A percentile compares a stretch with the other conserved stretches of the same genome.
These are phyloP conservation scores for Cliona cf. orientalis DNA, from an alignment of 37 sponge, comb jelly and placozoan species.

Conservation along the genomic window DNA sequence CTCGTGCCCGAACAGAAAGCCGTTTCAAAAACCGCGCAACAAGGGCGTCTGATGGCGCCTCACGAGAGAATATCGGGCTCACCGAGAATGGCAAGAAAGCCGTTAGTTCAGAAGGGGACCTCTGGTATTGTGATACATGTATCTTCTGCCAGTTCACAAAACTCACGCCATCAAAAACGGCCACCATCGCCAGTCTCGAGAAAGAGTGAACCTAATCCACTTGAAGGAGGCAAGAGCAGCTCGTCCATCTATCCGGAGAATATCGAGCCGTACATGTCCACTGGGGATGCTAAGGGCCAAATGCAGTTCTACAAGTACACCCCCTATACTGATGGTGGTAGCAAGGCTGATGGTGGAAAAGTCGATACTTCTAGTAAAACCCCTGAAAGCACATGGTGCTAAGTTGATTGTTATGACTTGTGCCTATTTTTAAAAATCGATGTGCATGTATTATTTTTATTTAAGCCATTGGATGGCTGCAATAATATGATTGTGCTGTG, in stretches of 20 bases:
- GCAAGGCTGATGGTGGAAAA: background rate
- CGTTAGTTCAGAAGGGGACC: too few species aligned
- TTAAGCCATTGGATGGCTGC: too few species aligned
- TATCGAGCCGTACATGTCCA: conserved; percentile 48
- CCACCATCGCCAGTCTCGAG: background rate
- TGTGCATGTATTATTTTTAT: conserved; percentile 2
- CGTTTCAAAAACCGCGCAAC: background rate
- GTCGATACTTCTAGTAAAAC: background rate
- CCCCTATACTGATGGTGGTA: conserved; percentile 19
- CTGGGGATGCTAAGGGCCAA: conserved; percentile 6
- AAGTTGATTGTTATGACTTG: background rate
- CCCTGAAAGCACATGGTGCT: conserved; percentile 24
- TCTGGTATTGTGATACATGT: too few species aligned
- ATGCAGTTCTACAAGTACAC: conserved; percentile 36
- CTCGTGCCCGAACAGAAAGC: conserved; percentile 29
- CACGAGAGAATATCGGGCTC: conserved; percentile 8
- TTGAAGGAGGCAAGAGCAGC: background rate
- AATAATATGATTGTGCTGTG: too few species aligned
- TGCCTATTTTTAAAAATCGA: too few species aligned
- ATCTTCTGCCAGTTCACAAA: too few species aligned
- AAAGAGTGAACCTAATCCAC: background rate
- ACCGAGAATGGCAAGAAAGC: conserved; percentile 2
- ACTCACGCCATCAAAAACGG: too few species aligned
- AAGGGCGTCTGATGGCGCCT: too few species aligned
- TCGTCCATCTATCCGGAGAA: conserved; percentile 14